phyloP scores from a whole-genome alignment of 2,113 vertebrate genomes.

The Zonotrichia leucophrys region DNA sequence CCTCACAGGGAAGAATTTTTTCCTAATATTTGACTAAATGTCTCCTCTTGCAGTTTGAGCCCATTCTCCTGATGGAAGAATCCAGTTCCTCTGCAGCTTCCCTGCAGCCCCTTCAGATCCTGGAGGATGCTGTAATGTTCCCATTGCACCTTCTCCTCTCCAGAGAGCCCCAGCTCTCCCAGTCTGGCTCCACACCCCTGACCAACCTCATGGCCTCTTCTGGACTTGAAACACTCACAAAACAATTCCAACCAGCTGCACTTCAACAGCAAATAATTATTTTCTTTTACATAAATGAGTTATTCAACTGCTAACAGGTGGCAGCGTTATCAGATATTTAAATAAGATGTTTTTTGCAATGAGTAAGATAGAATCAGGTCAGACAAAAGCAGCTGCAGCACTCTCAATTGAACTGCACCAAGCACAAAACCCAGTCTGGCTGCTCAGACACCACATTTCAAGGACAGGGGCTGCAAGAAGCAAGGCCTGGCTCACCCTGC shows the following conservation, averaged over 20 bases:
- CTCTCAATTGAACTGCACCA: neutral
- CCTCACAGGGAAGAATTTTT: neutral
- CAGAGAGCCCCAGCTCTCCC: neutral
- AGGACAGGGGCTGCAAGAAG: neutral
- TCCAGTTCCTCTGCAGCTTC: neutral
- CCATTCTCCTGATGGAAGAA: neutral
- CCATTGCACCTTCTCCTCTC: neutral
- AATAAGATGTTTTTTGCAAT: constrained; percentile 1
- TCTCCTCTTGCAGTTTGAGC: too few relatives aligned
- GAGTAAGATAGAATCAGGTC: neutral
- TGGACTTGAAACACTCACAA: neutral
- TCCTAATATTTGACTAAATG: neutral
- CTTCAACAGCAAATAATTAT: neutral
- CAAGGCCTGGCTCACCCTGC: neutral
- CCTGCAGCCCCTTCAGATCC: neutral
- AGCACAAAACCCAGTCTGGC: neutral
- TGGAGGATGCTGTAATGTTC: too few relatives aligned
- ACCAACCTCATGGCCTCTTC: neutral
- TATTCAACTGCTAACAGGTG: constrained; percentile 7
- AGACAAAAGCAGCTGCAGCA: neutral
- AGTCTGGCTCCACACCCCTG: neutral
- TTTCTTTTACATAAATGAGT: neutral
- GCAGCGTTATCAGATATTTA: neutral
- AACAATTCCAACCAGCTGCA: neutral
- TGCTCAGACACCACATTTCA: neutral